Base-by-base conservation (phyloP, 1,140 invertebrate genomes). In the Ceratosolen fusciceps region DNA sequence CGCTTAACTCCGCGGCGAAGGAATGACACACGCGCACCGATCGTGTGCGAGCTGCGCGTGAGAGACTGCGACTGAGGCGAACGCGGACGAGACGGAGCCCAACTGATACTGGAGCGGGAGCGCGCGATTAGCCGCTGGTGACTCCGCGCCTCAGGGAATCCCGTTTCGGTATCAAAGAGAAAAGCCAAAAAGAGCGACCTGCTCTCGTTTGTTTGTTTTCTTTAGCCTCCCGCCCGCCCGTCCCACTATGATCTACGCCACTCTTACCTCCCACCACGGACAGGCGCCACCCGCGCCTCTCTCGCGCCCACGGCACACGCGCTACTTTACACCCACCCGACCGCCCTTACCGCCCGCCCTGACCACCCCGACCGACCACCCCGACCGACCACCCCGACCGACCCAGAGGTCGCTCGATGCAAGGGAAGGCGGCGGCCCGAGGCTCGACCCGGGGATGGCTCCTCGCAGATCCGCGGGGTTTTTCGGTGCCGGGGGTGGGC, bases 121-220 rank as follows among this genome's bases (percentile, higher is more conserved):
- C 60, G 60, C 60, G 60, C 60, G 60, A 65, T 65, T 65, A 65
- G 60, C 60, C 31, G 60, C 26, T 65, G 31, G 31, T 65, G 60
- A 65, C 60, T 65, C 60, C 60, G 60, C 60, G 60, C 60, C 60
- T 65, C 60, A 24, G 60, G 60, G 60, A 65, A 37, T 65, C 60
- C n/a, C 31, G 19, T 65, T 37, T 37, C n/a, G 5, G 29, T 62
- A 62, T 62, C 34, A 62, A 62, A 62, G 58, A 62, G 58, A 62
- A 62, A 62, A 62, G 58, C 58, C 58, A 62, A 62, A 62, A 62
- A 62, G 58, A 62, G 19, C 58, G 58, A 14, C 49, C 49, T 62
- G 58, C 58, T 62, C 58, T 62, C 58, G 58, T 62, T 62, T 62
- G 56, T 60, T 60, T 60, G 58, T 62, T 62, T 62, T 62, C 26